phyloP scores from a whole-genome alignment of 2,797 vertebrate genomes.

The Rhabdophis nuchalis region DNA sequence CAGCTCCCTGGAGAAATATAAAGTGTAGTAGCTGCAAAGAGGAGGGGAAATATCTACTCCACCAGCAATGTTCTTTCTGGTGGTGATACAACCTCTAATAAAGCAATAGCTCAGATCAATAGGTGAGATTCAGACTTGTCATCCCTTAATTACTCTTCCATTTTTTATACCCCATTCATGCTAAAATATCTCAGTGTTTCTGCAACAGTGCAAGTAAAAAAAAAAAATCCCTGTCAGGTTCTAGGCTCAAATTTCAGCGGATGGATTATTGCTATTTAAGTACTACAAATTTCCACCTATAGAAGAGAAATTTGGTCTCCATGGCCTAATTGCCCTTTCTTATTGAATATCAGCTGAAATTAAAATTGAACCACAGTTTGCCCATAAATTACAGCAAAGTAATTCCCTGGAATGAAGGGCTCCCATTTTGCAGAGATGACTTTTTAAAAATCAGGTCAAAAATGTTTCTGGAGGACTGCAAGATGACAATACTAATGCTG shows the following conservation, averaged over 20 bases:
- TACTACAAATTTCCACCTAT: neutral
- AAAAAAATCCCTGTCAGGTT: neutral
- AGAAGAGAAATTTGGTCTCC: neutral
- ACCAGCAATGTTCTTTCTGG: neutral
- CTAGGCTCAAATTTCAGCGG: neutral
- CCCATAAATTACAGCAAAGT: neutral
- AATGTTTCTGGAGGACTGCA: neutral
- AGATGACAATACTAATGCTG: neutral
- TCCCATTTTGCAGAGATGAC: neutral
- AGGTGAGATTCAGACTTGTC: neutral
- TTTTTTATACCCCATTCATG: neutral
- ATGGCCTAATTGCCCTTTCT: neutral
- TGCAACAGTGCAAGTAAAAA: neutral
- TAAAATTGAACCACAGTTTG: neutral
- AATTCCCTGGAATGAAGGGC: neutral
- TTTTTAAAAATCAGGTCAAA: neutral
- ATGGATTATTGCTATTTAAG: neutral
- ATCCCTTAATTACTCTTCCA: neutral
- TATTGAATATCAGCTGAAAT: neutral
- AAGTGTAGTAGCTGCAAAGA: neutral
- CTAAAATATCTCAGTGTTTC: neutral
- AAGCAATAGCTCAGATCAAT: neutral
- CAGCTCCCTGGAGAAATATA: neutral
- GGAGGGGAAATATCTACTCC: neutral
- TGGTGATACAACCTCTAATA: neutral